Percentiles rank a stretch among this genome's conserved stretches.
These are phyloP conservation scores for Ormyrus thymus DNA, from an alignment of 2,888 invertebrate species.

Conservation along the genomic window DNA sequence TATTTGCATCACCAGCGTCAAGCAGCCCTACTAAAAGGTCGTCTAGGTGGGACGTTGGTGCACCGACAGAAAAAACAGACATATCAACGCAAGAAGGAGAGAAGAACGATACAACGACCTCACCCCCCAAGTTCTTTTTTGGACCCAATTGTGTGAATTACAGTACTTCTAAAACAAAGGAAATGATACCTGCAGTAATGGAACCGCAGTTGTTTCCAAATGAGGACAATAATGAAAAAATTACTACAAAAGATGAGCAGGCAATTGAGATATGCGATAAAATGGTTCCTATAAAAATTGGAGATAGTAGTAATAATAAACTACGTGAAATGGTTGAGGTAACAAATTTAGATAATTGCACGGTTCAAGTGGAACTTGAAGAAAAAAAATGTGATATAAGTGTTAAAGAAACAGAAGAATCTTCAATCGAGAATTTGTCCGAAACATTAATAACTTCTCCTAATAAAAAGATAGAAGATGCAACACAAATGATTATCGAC, in stretches of 20 bases:
- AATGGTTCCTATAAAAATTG: slow-evolving; percentile 45
- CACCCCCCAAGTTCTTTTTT: slow-evolving; percentile 72
- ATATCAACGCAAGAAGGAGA: slow-evolving; percentile 61
- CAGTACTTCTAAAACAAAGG: slow-evolving; percentile 42
- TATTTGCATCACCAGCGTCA: slow-evolving; percentile 64
- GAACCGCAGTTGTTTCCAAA: not conserved
- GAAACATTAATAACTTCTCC: not conserved
- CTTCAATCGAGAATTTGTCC: not conserved
- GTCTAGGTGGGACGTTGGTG: slow-evolving; percentile 76
- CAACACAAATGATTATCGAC: not conserved
- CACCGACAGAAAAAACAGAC: slow-evolving; percentile 69
- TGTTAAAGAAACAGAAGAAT: not conserved
- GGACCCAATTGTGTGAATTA: slow-evolving; percentile 73
- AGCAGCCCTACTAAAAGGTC: slow-evolving; percentile 66
- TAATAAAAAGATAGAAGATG: slow-evolving; percentile 3
- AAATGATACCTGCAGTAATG: slow-evolving; percentile 31
- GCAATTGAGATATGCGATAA: slow-evolving; percentile 39
- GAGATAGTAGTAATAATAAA: not conserved
- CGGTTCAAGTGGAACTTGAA: slow-evolving; percentile 26
- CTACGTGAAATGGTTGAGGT: slow-evolving; percentile 1
- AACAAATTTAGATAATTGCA: not conserved
- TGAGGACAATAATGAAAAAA: slow-evolving; percentile 41
- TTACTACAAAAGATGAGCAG: slow-evolving; percentile 42
- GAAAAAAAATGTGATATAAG: slow-evolving; percentile 49
- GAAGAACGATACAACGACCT: slow-evolving; percentile 18